Evolutionary conservation across 2,797 vertebrate genomes (phyloP).

Genomic region (Megalops cyprinoides): DNA sequence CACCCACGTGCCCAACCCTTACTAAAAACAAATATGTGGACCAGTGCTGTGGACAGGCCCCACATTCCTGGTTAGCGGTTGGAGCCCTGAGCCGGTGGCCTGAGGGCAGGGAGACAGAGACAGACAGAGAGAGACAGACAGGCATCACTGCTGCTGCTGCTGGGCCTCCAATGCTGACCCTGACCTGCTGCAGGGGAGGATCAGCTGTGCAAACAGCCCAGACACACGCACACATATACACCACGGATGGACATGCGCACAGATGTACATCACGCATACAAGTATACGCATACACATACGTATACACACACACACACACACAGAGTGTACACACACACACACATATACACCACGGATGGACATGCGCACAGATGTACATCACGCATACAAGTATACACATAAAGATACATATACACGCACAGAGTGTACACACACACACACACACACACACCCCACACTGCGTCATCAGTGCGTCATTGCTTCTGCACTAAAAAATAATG

Average conservation of each 20-base stretch:
- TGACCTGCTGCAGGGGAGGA: slow-evolving; percentile 55
- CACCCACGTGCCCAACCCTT: not conserved
- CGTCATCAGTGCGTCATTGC: too few relatives aligned
- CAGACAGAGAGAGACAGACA: slow-evolving; percentile 1
- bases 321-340: slow-evolving; percentile 11
- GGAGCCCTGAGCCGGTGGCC: not conserved
- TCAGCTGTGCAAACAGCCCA: slow-evolving; percentile 64
- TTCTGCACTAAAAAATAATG: too few relatives aligned
- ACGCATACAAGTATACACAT: too few relatives aligned
- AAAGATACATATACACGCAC: not conserved
- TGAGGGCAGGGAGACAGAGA: slow-evolving; percentile 6
- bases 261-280: too few relatives aligned
- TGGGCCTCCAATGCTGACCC: slow-evolving; percentile 55
- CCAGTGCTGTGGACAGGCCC: not conserved
- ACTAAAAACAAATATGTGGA: not conserved
- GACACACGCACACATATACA: not conserved
- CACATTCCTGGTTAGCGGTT: slow-evolving; percentile 5
- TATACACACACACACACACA: slow-evolving; percentile 3
- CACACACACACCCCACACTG: slow-evolving; percentile 11
- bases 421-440: slow-evolving; percentile 10
- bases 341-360: not conserved
- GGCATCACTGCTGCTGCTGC: slow-evolving; percentile 55
- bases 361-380: too few relatives aligned
- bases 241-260: not conserved
- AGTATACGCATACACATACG: not conserved